A percentile compares a stretch with the other conserved stretches of the same genome.
Conservation (phyloP, 2,797 vertebrate genomes). For the Sebastes diploproa region DNA sequence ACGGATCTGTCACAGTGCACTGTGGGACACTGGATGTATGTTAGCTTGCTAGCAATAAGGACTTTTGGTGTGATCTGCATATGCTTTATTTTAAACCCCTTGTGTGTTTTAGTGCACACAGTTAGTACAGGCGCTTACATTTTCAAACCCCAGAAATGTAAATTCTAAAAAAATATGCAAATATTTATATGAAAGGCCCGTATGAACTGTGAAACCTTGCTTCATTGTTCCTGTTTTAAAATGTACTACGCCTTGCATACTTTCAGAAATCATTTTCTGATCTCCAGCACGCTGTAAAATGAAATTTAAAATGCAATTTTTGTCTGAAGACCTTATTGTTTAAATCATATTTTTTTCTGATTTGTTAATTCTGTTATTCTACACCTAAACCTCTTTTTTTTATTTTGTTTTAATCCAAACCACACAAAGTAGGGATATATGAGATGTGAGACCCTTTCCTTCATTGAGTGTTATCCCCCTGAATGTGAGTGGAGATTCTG, state of each 20-base stretch:
- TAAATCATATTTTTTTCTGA: constrained; percentile 17
- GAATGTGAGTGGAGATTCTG: constrained; percentile 75
- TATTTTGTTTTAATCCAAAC: constrained; percentile 45
- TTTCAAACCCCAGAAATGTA: constrained; percentile 50
- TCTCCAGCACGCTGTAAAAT: not conserved
- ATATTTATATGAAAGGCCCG: constrained; percentile 29
- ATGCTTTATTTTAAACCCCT: constrained; percentile 68
- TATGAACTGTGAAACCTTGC: constrained; percentile 23
- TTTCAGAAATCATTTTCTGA: constrained; percentile 10
- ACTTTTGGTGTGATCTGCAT: constrained; percentile 68
- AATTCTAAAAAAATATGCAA: constrained; percentile 26
- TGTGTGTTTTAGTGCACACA: constrained; percentile 52
- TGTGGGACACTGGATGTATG: constrained; percentile 73
- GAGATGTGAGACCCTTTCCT: constrained; percentile 71
- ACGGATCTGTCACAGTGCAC: constrained; percentile 74
- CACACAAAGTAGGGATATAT: constrained; percentile 66
- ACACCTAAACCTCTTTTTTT: constrained; percentile 52
- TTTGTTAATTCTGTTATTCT: constrained; percentile 55
- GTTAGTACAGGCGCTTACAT: constrained; percentile 26
- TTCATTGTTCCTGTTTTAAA: constrained; percentile 27
- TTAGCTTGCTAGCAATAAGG: constrained; percentile 64
- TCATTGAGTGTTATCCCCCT: constrained; percentile 72
- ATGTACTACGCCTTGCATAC: not conserved
- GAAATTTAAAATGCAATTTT: not conserved
- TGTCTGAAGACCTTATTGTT: constrained; percentile 26